These are phyloP conservation scores for Neotoxoptera formosana DNA, from an alignment of 1,140 invertebrate genomes.

Conservation along the genomic window DNA sequence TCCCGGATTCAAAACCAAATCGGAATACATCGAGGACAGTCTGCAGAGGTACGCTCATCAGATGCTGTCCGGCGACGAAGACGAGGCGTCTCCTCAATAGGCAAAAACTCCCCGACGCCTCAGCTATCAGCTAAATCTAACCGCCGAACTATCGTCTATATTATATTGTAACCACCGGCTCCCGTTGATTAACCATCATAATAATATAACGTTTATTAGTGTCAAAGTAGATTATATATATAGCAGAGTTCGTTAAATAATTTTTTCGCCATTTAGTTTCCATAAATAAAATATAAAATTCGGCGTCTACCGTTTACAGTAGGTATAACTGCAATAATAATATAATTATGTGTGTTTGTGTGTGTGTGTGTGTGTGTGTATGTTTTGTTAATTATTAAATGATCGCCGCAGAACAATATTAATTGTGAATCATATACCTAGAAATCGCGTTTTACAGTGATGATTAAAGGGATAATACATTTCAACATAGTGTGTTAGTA, in stretches of 20 bases:
- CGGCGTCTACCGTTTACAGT: neutral
- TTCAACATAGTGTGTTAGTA: neutral
- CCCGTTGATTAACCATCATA: neutral
- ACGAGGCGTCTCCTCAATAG: neutral
- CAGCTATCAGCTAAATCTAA: no score
- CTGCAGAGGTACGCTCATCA: neutral
- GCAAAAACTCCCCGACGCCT: no score
- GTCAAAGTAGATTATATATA: neutral
- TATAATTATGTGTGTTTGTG: no score
- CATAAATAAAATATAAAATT: neutral
- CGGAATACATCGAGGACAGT: neutral
- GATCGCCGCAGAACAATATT: neutral
- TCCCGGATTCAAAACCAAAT: conserved; percentile 34
- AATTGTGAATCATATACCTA: neutral
- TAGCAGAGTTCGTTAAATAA: neutral
- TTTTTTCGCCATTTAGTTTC: neutral
- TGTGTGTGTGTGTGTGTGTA: neutral
- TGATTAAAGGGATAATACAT: neutral
- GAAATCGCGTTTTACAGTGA: neutral
- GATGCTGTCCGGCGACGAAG: neutral
- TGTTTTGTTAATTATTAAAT: conserved; percentile 2
- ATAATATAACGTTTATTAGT: neutral
- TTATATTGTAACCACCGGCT: no score
- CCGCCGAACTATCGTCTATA: no score
- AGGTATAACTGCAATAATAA: neutral